Conservation (phyloP, 2,888 invertebrate species). For the Caradrina kadenii region DNA sequence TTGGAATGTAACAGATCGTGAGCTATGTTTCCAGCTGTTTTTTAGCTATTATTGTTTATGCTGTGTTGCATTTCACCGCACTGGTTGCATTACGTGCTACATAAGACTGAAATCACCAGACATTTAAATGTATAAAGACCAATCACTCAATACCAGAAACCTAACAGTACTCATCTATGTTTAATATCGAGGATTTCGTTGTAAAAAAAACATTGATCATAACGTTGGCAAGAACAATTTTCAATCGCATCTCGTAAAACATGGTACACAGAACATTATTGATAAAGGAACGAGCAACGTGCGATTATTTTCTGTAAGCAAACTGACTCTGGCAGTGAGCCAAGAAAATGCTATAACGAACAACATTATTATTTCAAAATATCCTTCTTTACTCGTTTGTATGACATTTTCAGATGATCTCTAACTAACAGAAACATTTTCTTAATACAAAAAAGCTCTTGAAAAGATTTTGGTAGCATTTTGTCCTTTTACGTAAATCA, state of each 20-base stretch:
- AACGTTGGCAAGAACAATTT: constrained; percentile 12
- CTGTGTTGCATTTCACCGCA: no score
- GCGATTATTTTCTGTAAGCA: constrained; percentile 25
- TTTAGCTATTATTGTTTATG: no score
- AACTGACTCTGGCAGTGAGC: constrained; percentile 31
- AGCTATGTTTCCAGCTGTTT: no score
- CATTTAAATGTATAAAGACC: no score
- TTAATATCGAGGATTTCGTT: neutral
- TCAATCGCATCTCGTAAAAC: constrained; percentile 25
- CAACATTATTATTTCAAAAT: constrained; percentile 19
- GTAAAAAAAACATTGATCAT: neutral
- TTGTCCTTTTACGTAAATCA: constrained; percentile 1
- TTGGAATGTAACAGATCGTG: no score
- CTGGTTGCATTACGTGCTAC: no score
- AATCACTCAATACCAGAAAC: no score
- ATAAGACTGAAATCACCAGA: no score
- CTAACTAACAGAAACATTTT: neutral
- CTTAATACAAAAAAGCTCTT: constrained; percentile 1
- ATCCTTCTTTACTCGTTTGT: neutral
- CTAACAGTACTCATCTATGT: no score
- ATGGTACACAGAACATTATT: constrained; percentile 28
- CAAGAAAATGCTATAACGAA: constrained; percentile 8
- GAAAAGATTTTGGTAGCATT: constrained; percentile 1
- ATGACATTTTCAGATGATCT: constrained; percentile 1
- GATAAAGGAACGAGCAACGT: constrained; percentile 13